Percentiles rank a stretch among this genome's conserved stretches.
These are phyloP conservation scores for Anticlea derivata DNA, from an alignment of 2,888 invertebrate genomes.

Conservation along the genomic window DNA sequence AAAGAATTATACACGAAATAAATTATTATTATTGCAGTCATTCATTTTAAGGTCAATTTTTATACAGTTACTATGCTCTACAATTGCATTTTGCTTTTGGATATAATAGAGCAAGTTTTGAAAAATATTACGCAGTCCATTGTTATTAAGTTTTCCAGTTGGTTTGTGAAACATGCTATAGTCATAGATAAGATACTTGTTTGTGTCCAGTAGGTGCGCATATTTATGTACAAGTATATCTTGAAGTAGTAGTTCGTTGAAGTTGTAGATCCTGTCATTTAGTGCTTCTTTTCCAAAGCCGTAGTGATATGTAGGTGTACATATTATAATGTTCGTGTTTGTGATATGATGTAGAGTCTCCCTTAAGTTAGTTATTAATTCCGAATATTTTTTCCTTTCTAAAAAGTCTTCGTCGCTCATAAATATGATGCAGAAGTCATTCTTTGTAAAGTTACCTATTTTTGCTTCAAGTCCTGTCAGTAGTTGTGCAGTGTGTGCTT, in stretches of 20 bases:
- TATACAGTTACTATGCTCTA: too few relatives aligned
- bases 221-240: background rate
- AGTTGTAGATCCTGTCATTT: background rate
- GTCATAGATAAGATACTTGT: background rate
- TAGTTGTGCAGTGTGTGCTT: background rate
- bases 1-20: too few relatives aligned
- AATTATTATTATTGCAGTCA: too few relatives aligned
- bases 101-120: background rate
- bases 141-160: constrained; percentile 1
- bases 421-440: background rate
- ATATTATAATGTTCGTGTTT: background rate
- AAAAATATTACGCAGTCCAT: background rate
- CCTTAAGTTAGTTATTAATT: background rate
- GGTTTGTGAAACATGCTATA: constrained; percentile 3
- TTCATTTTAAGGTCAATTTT: too few relatives aligned
- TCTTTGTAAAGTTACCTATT: background rate
- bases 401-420: background rate
- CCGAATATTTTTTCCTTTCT: background rate
- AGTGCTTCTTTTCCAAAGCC: background rate
- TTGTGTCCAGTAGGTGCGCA: constrained; percentile 1
- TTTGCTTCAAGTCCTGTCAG: background rate
- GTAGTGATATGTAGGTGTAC: background rate
- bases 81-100: too few relatives aligned
- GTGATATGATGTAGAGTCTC: background rate
- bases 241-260: background rate